Base-by-base conservation (phyloP, 2,113 vertebrate genomes). In the Pogonocichla stellata region DNA sequence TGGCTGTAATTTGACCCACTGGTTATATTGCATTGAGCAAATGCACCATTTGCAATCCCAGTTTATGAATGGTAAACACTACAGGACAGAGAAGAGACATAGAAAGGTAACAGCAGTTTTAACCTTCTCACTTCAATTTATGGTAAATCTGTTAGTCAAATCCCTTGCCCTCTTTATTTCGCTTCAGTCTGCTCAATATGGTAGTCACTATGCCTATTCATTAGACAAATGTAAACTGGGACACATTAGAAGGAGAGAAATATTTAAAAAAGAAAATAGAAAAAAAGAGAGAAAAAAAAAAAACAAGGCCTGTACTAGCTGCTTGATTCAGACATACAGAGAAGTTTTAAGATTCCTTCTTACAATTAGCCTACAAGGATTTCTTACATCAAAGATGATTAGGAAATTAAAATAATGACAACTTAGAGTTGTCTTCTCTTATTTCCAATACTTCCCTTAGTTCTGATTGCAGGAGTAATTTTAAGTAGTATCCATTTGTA, bases 401-500 rank as follows among this genome's bases (percentile, higher is more conserved):
- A 87, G 45, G 61, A 95, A 95, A 91, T 80, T 61, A 43, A 92
- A 93, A 77, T 84, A 92, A 83, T 78, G 66, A 93, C 26, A 95
- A 92, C 11, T 82, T 81, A 80, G 20, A 80, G 48, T 48, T 90
- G 34, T 87, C 70, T 89, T 69, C 82, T 88, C 38, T 80, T 92
- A 47, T 93, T 95, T 93, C 91, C 74, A 95, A 2, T 56, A 71
- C 20, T 90, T 87, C 23, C 45, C 34, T 74, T 84, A 48, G 48
- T 78, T 93, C 60, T 91, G 80, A 96, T 86, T 93, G 72, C 66
- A 72, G 50, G 47, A 92, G 53, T 92, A 96, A 87, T 93, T 95
- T 96, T 93, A 96, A 96, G 93, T 91, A 92, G 83, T 28, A 88
- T 75, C 90, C 56, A 89, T 94, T 94, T 95, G 58, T 71, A 88